Evolutionary conservation across 2,888 invertebrate species (phyloP), one percentile per base, ranked within the genome.

Genomic region (Koerneria pararmatus): DNA sequence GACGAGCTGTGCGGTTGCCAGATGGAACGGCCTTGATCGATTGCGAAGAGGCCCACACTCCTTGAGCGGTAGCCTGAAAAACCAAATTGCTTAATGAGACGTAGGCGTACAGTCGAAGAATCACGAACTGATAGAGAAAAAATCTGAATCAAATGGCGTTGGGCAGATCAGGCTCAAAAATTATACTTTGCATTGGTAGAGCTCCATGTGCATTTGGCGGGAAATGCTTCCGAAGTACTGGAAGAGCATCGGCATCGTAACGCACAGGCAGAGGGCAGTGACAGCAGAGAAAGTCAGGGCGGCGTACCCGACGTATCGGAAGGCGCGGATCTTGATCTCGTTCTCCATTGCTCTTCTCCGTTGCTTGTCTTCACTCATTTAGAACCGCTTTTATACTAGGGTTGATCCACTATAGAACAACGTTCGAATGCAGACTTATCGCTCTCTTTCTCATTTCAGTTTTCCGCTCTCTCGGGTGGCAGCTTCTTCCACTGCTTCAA

Each of bases 271-370:
- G 54, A 64, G 56, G 15, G 56, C 64, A 32, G 64, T 56, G 22
- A 64, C 64, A 11, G 64, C 64, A n/a, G 64, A 64, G 64, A 64
- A 64, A 34, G 54, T 56, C 54, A 64, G 54, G 64, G 64, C 64
- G 19, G 64, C 56, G 56, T 64, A 64, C 2, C 64, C 64, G 11
- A 64, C 64, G 54, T 56, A 56, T 31, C 64, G 64, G 24, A 56
- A 64, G 24, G 64, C 64, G 54, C 56, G 54, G 35, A 64, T 64
- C 64, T 64, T 64, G 64, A 64, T 64, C 56, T 64, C 64, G 64
- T 64, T 64, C 64, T 64, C 64, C 64, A 64, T 64, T 56, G 56
- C n/a, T n/a, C n/a, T n/a, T n/a, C n/a, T n/a, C n/a, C n/a, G n/a
- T n/a, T n/a, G n/a, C n/a, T n/a, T n/a, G n/a, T n/a, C n/a, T n/a